Base-by-base conservation (phyloP, 1,140 invertebrate genomes). In the Mercenaria mercenaria region DNA sequence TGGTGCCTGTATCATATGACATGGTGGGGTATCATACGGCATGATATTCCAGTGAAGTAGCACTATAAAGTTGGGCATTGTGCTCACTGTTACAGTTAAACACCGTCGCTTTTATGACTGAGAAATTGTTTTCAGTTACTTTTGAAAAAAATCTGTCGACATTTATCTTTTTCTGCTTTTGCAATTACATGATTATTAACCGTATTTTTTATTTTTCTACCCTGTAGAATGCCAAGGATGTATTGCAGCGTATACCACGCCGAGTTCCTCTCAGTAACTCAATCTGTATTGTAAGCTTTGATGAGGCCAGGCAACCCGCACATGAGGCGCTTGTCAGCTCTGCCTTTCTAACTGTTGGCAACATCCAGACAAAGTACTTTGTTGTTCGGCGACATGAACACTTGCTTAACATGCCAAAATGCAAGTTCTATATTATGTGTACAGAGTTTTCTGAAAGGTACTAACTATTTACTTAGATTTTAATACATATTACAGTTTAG, bases 371-470 rank as follows among this genome's bases (percentile, higher is more conserved):
- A 6, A 11, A 67, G 29, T 67, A 37, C 18, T 67, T 67, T 37
- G 69, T 74, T 41, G 41, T 74, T 1, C 41, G 37, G 3, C 69
- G 41, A 11, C 69, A 74, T 74, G 41, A 74, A 39, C 69, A 74
- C 18, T 37, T 74, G 13, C 23, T 41, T 23, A 23, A n/a, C 10
- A 23, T 74, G 69, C 69, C 69, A 23, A 39, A 20, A 47, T 74
- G 69, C 69, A 39, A 43, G 13, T 74, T 74, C 20, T 74, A 41
- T 74, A 41, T 74, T 11, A 41, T 74, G 37, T 74, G 69, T 74
- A 74, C n/a, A n/a, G n/a, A n/a, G n/a, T n/a, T n/a, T n/a, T n/a
- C n/a, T n/a, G n/a, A n/a, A n/a, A n/a, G n/a, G n/a, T n/a, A n/a
- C n/a, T n/a, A n/a, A n/a, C n/a, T n/a, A 52, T 52, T 52, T 23